Evolutionary conservation across 1,140 invertebrate species (phyloP), one percentile per base, ranked within the genome.

Genomic region (Bombus waltoni): DNA sequence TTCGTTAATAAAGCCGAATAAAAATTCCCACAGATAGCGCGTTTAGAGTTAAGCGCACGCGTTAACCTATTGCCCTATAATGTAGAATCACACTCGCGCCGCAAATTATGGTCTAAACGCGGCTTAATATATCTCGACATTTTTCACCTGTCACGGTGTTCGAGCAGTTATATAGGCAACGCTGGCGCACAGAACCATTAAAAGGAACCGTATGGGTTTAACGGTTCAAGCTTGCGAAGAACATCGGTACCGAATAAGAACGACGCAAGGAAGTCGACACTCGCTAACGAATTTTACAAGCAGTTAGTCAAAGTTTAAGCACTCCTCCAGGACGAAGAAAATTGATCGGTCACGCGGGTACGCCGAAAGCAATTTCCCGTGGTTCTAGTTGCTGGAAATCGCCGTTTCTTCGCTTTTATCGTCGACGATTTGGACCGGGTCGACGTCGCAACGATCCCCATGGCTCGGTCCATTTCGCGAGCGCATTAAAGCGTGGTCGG

Each of bases 361-460:
- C 11, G 35, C 15, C 11, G 25, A 35, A 38, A 3, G 40, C 76
- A 62, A 85, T 85, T 85, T 71, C 53, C 68, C 53, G 40, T 68
- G 8, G 11, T 32, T 22, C 35, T 28, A 11, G 3, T 5, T n/a
- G 32, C 28, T 47, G 76, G 68, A 72, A 80, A 70, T 87, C 87
- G 87, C 66, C 80, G 82, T 81, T 90, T 83, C 80, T 79, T 83
- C 70, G 28, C 79, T 87, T 91, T 88, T 90, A 88, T 91, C 87
- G 89, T 35, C 89, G 85, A 72, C 89, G 83, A 90, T 90, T 91
- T 91, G 88, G 88, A 90, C 89, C 78, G 62, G 57, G 68, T 18
- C 53, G 35, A 57, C 44, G 70, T 2, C 78, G 78, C 65, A 87
- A 88, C 74, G 83, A 70, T 84, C 66, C 59, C 70, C 66, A 11